These are phyloP conservation scores for Rynchops niger DNA, from an alignment of 2,113 vertebrate species.

Conservation along the genomic window DNA sequence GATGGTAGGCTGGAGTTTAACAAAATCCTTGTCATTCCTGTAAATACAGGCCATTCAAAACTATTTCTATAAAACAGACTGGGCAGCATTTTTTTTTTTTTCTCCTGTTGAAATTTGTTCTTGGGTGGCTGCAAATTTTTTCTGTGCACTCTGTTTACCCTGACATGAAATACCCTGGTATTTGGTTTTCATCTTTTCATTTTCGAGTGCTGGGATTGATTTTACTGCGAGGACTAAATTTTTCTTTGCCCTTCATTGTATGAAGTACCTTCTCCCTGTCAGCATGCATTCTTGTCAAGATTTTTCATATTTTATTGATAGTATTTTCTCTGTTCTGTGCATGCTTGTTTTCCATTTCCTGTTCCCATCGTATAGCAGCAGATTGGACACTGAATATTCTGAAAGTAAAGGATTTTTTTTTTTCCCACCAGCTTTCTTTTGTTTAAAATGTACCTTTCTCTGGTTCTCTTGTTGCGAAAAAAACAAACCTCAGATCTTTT, in stretches of 20 bases:
- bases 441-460: background rate
- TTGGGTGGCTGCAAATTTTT: background rate
- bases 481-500: background rate
- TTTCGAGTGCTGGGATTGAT: background rate
- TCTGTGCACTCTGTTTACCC: background rate
- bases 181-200: background rate
- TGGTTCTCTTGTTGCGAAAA: background rate
- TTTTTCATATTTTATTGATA: background rate
- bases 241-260: background rate
- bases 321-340: background rate
- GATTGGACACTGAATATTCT: background rate
- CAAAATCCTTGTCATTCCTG: background rate
- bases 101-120: background rate
- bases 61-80: background rate
- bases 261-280: background rate
- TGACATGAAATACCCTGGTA: background rate
- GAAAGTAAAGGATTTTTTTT: background rate
- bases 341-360: background rate
- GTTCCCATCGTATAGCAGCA: background rate
- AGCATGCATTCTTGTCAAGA: background rate
- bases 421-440: background rate
- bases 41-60: background rate
- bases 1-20: background rate
- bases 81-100: background rate
- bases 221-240: background rate